Base-by-base conservation (phyloP, 2,888 invertebrate genomes). In the Thymelicus lineola region DNA sequence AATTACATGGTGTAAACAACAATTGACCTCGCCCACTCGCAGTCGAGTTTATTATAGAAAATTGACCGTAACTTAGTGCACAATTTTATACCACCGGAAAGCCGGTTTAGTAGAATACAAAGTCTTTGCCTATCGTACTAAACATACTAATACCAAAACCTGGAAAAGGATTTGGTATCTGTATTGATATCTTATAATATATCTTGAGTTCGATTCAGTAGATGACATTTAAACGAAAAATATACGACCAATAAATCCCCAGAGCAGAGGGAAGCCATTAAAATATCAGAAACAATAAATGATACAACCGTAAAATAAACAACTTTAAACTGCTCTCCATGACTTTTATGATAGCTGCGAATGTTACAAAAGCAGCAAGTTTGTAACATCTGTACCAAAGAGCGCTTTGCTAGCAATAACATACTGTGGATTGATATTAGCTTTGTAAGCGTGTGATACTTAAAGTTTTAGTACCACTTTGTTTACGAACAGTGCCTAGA, bases 331-430 rank as follows among this genome's bases (percentile, higher is more conserved):
- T 58, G 58, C 65, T 36, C 58, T 45, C 68, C 36, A 50, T 57
- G 62, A 68, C 68, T 62, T 68, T 68, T 62, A 68, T 62, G 45
- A 68, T 68, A 68, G 61, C 46, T 38, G 36, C 68, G 62, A 68
- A 62, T 68, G 62, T 57, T 15, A 68, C 62, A 46, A 48, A n/a
- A 62, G 57, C 58, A 48, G 42, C 48, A 55, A 67, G 46, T 63
- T 63, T 48, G 68, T 58, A 48, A 35, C 68, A 69, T 69, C 46
- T 69, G 68, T 17, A 38, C 48, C n/a, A 20, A 69, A 69, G 46
- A 17, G 48, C 55, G 45, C 62, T 61, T 63, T 57, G 58, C 48
- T 58, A 20, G 62, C 62, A 69, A 69, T 57, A 48, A 69, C 58
- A 48, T 58, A n/a, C n/a, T n/a, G 68, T 58, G 46, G 57, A 63